Percentiles rank a stretch among this genome's conserved stretches.
Conservation (phyloP, 2,797 vertebrate species). For the Nasua narica region DNA sequence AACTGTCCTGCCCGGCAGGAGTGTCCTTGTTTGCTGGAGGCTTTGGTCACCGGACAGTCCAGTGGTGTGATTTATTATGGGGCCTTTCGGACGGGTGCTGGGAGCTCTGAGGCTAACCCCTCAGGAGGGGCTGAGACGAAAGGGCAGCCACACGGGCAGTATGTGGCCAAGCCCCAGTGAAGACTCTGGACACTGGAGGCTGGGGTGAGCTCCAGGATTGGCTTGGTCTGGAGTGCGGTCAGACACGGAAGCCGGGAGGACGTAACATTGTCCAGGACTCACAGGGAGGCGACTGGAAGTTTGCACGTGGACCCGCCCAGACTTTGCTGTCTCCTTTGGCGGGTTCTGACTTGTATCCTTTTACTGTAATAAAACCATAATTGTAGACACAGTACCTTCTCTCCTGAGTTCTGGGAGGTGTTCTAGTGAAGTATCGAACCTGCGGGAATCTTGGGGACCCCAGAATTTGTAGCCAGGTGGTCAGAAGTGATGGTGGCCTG, state of each 20-base stretch:
- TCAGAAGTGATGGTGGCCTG: background rate
- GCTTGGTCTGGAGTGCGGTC: rapidly evolving
- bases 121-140: background rate
- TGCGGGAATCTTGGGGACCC: background rate
- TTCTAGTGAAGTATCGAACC: too few relatives aligned
- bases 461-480: background rate
- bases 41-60: background rate
- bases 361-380: background rate
- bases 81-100: rapidly evolving
- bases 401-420: background rate
- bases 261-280: rapidly evolving
- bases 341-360: background rate
- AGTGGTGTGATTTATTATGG: rapidly evolving
- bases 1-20: rapidly evolving
- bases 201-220: rapidly evolving
- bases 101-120: background rate
- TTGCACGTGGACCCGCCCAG: rapidly evolving
- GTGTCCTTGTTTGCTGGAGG: background rate
- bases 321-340: background rate
- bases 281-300: rapidly evolving
- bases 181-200: rapidly evolving
- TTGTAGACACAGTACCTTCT: too few relatives aligned
- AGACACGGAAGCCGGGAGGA: rapidly evolving
- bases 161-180: rapidly evolving
- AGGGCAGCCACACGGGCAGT: background rate